Conservation (phyloP, 2,797 vertebrate species). For the Anniella stebbinsi region DNA sequence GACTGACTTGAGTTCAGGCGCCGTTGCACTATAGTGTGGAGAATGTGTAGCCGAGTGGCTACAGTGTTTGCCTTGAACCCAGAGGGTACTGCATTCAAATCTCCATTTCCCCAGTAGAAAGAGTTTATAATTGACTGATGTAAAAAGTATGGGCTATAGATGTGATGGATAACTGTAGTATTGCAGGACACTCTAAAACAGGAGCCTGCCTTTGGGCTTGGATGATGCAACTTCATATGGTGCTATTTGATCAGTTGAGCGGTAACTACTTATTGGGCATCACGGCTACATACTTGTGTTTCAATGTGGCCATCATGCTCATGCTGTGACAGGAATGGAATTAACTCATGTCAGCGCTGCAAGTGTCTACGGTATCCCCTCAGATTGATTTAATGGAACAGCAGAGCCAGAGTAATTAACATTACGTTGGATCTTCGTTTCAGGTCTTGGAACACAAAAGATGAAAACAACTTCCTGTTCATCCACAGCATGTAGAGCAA, state of each 20-base stretch:
- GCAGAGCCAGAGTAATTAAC: slow-evolving; percentile 18
- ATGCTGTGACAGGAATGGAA: slow-evolving; percentile 20
- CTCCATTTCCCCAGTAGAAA: too few relatives aligned
- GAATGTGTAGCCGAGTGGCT: neutral
- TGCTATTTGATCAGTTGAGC: slow-evolving; percentile 7
- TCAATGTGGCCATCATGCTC: neutral
- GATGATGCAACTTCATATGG: slow-evolving; percentile 24
- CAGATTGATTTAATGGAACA: slow-evolving; percentile 20
- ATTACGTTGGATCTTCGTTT: slow-evolving; percentile 33
- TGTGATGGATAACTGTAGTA: slow-evolving; percentile 13
- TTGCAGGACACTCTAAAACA: neutral
- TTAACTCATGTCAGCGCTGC: slow-evolving; percentile 14
- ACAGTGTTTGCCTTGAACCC: neutral
- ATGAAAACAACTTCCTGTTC: neutral
- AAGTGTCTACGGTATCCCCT: slow-evolving; percentile 11
- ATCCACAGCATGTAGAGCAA: accelerated
- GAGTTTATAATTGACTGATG: neutral
- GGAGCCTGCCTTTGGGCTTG: neutral
- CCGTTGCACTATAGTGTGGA: neutral
- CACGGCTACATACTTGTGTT: slow-evolving; percentile 13
- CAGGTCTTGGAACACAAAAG: neutral
- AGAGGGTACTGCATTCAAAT: neutral
- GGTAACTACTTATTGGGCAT: slow-evolving; percentile 17
- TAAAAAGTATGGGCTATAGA: neutral
- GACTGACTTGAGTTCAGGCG: neutral